These are phyloP conservation scores for Hirtodrosophila duncani DNA, from an alignment of 2,888 invertebrate genomes.

Conservation along the genomic window DNA sequence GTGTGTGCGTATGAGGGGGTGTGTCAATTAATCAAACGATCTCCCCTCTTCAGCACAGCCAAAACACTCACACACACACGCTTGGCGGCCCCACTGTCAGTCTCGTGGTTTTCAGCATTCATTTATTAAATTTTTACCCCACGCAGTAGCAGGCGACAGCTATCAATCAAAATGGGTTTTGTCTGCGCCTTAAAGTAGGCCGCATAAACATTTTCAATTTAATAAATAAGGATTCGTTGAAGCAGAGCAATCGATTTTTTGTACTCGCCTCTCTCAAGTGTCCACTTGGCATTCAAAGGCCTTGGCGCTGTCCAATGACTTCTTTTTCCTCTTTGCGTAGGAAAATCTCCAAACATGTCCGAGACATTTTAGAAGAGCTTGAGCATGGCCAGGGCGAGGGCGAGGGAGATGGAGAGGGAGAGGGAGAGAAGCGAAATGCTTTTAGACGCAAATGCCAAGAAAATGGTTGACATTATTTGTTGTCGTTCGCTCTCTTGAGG, in stretches of 20 bases:
- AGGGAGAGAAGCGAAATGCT: no score
- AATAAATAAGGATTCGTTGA: conserved; percentile 36
- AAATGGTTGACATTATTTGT: conserved; percentile 15
- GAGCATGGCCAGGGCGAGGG: conserved; percentile 3
- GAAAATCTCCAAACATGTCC: conserved; percentile 13
- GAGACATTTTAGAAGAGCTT: not conserved
- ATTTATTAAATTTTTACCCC: conserved; percentile 50
- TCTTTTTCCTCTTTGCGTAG: conserved; percentile 45
- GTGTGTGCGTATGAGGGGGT: conserved; percentile 6
- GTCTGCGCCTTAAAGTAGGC: conserved; percentile 22
- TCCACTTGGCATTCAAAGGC: conserved; percentile 55
- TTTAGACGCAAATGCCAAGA: conserved; percentile 7
- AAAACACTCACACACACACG: conserved; percentile 1
- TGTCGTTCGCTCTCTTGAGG: conserved; percentile 30
- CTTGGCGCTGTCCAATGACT: conserved; percentile 45
- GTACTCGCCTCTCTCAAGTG: conserved; percentile 30
- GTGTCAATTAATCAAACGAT: conserved; percentile 58
- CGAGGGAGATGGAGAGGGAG: no score
- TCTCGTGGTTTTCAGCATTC: conserved; percentile 41
- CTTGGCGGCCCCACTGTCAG: conserved; percentile 1
- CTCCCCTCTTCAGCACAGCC: conserved; percentile 8
- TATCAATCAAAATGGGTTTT: conserved; percentile 50
- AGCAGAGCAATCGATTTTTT: no score
- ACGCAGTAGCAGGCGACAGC: conserved; percentile 30
- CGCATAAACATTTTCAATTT: conserved; percentile 52